Base-by-base conservation (phyloP, 2,797 vertebrate species). In the Ispidina lecontei region DNA sequence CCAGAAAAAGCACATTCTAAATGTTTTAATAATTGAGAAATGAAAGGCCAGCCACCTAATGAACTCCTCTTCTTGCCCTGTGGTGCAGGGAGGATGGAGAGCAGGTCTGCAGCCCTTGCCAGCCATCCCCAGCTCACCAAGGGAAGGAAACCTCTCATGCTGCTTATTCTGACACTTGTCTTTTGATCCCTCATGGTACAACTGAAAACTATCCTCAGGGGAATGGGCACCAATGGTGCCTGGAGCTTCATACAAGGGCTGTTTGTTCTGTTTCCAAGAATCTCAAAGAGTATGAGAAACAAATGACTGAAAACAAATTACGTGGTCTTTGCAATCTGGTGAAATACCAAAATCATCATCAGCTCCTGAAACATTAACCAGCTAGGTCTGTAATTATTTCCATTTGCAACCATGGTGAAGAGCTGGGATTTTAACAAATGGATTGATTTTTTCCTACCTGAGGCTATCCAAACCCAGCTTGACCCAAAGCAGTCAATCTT, bases 401-500 rank as follows among this genome's bases (percentile, higher is more conserved):
- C 56, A 93, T 69, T 72, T 74, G 26, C 41, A 86, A 54, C 33
- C 68, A 56, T 3, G 54, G 35, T 25, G 46, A 94, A 81, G 73
- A 85, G 22, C 16, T 46, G 47, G 20, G n/a, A 58, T 62, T 69
- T 89, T 18, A 17, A 8, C 28, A 68, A 56, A 55, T 19, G 25
- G 56, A 54, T 49, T 4, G 2, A 11, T 52, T 60, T 67, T 47
- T n/a, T 52, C 58, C 64, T 68, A 59, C 68, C 43, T 33, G 76
- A 91, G 59, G 8, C 77, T 92, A 69, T 76, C 65, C 84, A 87
- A 93, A 93, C 58, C 81, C 56, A 74, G 86, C 69, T 94, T 92
- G 91, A 94, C 89, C 84, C 69, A 94, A 93, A 87, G 87, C 60
- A 84, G 93, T 95, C 85, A 91, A n/a, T 87, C 93, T 94, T 95